A percentile compares a stretch with the other conserved stretches of the same genome.
These are phyloP conservation scores for Macaca fascicularis DNA, from an alignment of 2,113 vertebrate species.

Conservation along the genomic window DNA sequence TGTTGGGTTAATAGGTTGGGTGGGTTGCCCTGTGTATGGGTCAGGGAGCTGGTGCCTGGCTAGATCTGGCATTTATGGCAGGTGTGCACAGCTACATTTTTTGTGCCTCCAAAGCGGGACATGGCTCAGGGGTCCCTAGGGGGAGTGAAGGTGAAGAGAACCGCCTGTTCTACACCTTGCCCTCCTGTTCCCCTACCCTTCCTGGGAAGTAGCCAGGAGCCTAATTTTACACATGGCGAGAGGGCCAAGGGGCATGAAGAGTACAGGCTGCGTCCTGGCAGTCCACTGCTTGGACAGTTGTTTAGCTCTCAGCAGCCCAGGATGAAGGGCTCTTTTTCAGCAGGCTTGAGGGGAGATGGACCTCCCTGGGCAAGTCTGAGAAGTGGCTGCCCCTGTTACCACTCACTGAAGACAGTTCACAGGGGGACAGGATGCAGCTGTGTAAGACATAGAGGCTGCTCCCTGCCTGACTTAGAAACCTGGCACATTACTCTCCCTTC, in stretches of 20 bases:
- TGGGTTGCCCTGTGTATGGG: not conserved
- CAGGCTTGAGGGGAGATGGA: not conserved
- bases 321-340: not conserved
- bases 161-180: not conserved
- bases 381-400: not conserved
- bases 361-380: not conserved
- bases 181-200: not conserved
- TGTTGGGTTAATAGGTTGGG: not conserved
- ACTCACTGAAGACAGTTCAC: not conserved
- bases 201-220: not conserved
- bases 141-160: not conserved
- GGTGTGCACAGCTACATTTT: not conserved
- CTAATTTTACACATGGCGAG: not conserved
- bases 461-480: not conserved
- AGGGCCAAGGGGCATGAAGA: not conserved
- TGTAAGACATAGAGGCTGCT: rapidly evolving
- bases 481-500: not conserved
- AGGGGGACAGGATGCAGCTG: not conserved
- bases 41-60: not conserved
- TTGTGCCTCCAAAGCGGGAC: not conserved
- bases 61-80: not conserved
- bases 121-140: not conserved
- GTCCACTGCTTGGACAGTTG: not conserved
- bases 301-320: not conserved
- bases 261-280: not conserved